Conservation (phyloP, 92 coral and sea anemone genomes). For the Muricea muricata region DNA sequence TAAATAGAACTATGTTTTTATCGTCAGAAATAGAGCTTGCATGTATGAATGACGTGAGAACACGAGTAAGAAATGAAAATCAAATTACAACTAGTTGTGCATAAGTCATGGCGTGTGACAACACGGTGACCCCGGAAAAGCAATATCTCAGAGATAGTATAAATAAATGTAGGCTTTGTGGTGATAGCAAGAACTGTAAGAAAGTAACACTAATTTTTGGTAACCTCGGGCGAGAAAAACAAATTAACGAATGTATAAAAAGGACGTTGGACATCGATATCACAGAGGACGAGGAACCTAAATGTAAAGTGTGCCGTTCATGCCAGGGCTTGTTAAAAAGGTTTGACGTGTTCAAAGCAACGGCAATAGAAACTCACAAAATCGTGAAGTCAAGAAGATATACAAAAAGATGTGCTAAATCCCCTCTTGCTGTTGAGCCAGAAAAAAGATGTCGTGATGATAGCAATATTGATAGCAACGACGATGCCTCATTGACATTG, state of each 20-base stretch:
- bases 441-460: neutral
- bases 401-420: slow-evolving; percentile 9
- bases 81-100: no score
- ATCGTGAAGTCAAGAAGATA: neutral
- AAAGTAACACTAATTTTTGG: slow-evolving; percentile 22
- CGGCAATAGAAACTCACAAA: neutral
- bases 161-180: slow-evolving; percentile 44
- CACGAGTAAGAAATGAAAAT: no score
- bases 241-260: neutral
- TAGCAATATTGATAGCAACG: no score
- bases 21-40: no score
- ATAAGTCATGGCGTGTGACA: neutral
- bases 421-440: slow-evolving; percentile 15
- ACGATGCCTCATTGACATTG: no score
- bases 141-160: neutral
- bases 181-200: neutral
- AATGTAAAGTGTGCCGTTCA: slow-evolving; percentile 15
- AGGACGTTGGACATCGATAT: neutral
- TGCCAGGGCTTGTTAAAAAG: neutral
- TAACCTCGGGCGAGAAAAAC: slow-evolving; percentile 20
- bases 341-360: slow-evolving; percentile 9
- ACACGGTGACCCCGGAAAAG: neutral
- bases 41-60: no score
- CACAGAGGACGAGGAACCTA: neutral
- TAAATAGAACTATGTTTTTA: no score